Percentiles rank a stretch among this genome's conserved stretches.
phyloP scores from a whole-genome alignment of 2,888 invertebrate genomes.

The Chymomyza fuscimana region DNA sequence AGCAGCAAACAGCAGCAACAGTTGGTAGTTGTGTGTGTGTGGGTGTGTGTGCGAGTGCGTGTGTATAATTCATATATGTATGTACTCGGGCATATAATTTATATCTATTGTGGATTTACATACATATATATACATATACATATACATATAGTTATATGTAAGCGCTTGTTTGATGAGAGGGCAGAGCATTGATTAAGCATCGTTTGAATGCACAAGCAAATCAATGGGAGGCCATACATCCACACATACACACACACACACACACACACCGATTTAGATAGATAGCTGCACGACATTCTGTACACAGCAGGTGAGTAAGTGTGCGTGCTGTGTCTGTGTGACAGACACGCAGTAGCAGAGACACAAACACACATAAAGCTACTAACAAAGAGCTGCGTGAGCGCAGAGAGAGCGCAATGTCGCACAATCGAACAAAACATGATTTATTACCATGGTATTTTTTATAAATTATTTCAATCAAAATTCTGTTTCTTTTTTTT shows the following conservation, averaged over 20 bases:
- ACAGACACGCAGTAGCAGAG: no score
- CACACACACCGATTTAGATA: neutral
- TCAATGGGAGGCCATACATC: conserved; percentile 33
- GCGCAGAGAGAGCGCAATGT: neutral
- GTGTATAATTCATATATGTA: conserved; percentile 13
- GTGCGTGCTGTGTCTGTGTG: neutral
- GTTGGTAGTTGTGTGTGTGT: conserved; percentile 31
- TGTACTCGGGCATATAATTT: neutral
- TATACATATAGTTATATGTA: no score
- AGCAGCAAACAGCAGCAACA: conserved; percentile 35
- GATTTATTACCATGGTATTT: neutral
- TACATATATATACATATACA: no score
- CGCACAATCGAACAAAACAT: neutral
- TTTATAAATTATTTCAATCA: neutral
- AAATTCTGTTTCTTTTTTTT: neutral
- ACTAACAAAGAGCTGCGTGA: conserved; percentile 32
- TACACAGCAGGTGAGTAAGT: neutral
- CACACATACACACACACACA: conserved; percentile 18
- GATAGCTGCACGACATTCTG: neutral
- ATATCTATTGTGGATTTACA: no score
- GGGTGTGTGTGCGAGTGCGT: neutral
- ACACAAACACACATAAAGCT: no score
- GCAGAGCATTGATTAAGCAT: conserved; percentile 62
- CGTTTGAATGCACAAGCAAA: conserved; percentile 61
- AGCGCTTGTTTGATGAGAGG: conserved; percentile 25